Evolutionary conservation across 2,888 invertebrate genomes (phyloP).

Genomic region (Archips xylosteana): DNA sequence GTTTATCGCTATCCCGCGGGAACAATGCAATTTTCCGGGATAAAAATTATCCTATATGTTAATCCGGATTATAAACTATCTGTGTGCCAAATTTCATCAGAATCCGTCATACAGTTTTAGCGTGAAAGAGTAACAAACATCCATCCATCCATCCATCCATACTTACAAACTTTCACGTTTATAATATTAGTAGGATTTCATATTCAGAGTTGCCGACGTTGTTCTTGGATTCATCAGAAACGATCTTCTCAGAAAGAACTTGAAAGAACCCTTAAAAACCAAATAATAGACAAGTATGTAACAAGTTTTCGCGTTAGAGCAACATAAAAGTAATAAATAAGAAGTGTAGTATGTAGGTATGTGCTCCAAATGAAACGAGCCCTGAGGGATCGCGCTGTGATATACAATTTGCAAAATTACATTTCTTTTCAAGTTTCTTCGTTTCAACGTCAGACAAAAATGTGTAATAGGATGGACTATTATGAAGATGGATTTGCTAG

Average conservation of each 20-base stretch:
- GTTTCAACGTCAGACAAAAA: constrained; percentile 56
- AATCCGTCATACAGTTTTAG: no score
- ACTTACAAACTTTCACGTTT: no score
- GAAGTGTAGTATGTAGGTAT: constrained; percentile 49
- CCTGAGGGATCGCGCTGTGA: constrained; percentile 56
- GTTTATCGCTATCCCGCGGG: no score
- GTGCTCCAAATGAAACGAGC: constrained; percentile 57
- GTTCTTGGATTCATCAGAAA: constrained; percentile 25
- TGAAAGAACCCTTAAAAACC: constrained; percentile 39
- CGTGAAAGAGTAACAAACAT: no score
- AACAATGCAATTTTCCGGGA: no score
- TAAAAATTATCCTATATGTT: no score
- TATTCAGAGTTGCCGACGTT: background rate
- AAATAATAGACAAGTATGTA: constrained; percentile 39
- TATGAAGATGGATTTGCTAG: constrained; percentile 55
- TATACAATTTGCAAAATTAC: constrained; percentile 67
- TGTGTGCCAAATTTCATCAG: no score
- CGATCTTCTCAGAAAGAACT: constrained; percentile 23
- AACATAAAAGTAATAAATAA: constrained; percentile 56
- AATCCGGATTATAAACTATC: no score
- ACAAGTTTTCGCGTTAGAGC: constrained; percentile 42
- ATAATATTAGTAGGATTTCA: no score
- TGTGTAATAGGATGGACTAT: constrained; percentile 53
- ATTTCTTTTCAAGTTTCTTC: constrained; percentile 62
- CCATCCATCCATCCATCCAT: no score